Conservation (phyloP, 1,140 invertebrate species). For the Odontomachus brunneus region DNA sequence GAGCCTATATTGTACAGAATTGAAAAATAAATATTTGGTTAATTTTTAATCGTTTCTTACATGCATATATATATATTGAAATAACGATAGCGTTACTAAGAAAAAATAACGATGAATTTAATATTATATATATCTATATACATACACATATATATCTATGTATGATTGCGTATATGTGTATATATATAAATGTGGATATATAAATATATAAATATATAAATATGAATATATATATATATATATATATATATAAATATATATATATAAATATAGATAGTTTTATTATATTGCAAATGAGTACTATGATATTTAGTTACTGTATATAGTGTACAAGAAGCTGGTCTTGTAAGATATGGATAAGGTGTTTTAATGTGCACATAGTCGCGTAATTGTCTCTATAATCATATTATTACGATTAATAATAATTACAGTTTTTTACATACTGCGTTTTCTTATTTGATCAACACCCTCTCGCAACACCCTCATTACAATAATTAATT, state of each 20-base stretch:
- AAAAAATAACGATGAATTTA: slow-evolving; percentile 78
- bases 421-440: slow-evolving; percentile 86
- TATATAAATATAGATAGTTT: slow-evolving; percentile 82
- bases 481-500: neutral
- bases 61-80: slow-evolving; percentile 57
- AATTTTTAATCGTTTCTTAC: slow-evolving; percentile 78
- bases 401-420: slow-evolving; percentile 86
- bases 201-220: slow-evolving; percentile 33
- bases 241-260: slow-evolving; percentile 72
- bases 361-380: slow-evolving; percentile 88
- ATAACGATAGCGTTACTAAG: slow-evolving; percentile 59
- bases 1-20: slow-evolving; percentile 84
- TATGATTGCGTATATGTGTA: slow-evolving; percentile 57
- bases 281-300: slow-evolving; percentile 83
- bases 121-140: slow-evolving; percentile 69
- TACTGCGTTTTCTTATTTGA: slow-evolving; percentile 31
- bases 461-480: neutral
- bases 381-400: slow-evolving; percentile 85
- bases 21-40: slow-evolving; percentile 78
- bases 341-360: slow-evolving; percentile 87
- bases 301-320: slow-evolving; percentile 85
- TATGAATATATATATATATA: slow-evolving; percentile 30
- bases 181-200: slow-evolving; percentile 23
- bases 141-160: slow-evolving; percentile 1
- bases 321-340: slow-evolving; percentile 87